Evolutionary conservation across 2,797 vertebrate species (phyloP).

Genomic region (Malurus leucopterus): DNA sequence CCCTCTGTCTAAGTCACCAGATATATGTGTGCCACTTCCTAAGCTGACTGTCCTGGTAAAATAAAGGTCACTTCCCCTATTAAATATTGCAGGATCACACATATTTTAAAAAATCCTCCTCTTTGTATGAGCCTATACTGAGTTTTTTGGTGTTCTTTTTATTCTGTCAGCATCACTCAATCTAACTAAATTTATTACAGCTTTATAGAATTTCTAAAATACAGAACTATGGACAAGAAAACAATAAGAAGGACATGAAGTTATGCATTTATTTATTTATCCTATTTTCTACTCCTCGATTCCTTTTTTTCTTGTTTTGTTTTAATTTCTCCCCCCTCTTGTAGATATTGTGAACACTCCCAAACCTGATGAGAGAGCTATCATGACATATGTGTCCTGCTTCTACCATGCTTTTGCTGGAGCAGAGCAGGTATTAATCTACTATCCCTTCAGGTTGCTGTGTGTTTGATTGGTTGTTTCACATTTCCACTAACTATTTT

Average conservation of each 20-base stretch:
- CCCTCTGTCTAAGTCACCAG: background rate
- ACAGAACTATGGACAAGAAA: background rate
- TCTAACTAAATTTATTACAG: background rate
- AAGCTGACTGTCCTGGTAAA: background rate
- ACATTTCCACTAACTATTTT: slow-evolving; percentile 6
- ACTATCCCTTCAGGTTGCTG: slow-evolving; percentile 25
- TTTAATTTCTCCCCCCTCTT: slow-evolving; percentile 41
- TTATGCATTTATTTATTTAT: slow-evolving; percentile 14
- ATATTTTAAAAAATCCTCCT: background rate
- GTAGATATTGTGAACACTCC: slow-evolving; percentile 97
- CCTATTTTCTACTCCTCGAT: slow-evolving; percentile 33
- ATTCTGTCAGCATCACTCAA: background rate
- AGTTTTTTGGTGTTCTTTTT: background rate
- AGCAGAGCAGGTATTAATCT: slow-evolving; percentile 90
- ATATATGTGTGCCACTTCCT: background rate
- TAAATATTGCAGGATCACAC: background rate
- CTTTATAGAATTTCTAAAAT: background rate
- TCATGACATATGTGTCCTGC: slow-evolving; percentile 98
- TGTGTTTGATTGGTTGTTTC: slow-evolving; percentile 11
- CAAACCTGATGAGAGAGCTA: slow-evolving; percentile 96
- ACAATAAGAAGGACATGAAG: background rate
- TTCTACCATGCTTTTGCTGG: slow-evolving; percentile 99
- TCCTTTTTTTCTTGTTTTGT: slow-evolving; percentile 50
- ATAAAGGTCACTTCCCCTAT: background rate
- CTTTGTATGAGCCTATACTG: background rate